Percentiles rank a stretch among this genome's conserved stretches.
Evolutionary conservation across 2,888 invertebrate genomes (phyloP).

Genomic region (Calameuta idolon): DNA sequence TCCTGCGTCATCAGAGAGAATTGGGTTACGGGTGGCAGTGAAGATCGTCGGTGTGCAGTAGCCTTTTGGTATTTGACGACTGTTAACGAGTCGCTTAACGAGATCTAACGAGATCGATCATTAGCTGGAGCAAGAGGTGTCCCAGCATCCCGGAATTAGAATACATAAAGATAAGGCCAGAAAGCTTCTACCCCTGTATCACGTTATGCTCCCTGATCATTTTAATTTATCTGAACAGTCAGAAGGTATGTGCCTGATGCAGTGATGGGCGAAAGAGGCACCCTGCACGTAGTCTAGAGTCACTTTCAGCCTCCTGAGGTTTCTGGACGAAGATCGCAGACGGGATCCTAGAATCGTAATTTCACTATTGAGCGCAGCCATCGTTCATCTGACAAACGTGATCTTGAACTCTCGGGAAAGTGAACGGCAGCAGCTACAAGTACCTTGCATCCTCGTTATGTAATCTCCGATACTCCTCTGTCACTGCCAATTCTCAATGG

Average conservation of each 20-base stretch:
- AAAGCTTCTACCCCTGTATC: not conserved
- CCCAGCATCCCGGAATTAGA: not conserved
- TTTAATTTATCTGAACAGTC: not conserved
- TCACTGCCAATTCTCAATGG: not conserved
- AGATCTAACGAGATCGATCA: not conserved
- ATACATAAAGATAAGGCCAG: not conserved
- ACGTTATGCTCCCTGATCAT: not conserved
- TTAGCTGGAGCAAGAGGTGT: not conserved
- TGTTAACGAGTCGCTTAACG: not conserved
- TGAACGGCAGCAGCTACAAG: constrained; percentile 18
- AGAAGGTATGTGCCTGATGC: not conserved
- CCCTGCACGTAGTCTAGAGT: not conserved
- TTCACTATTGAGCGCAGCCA: not conserved
- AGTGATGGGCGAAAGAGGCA: not conserved
- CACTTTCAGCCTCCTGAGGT: not conserved
- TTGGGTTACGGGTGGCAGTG: not conserved
- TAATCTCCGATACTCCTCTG: not conserved
- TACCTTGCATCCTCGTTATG: constrained; percentile 13
- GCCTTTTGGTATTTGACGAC: not conserved
- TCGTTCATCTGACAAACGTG: constrained; percentile 11
- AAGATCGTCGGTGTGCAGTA: not conserved
- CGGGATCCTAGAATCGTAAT: not conserved
- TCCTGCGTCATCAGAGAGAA: not conserved
- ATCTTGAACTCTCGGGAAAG: constrained; percentile 20
- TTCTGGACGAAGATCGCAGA: not conserved